Base-by-base conservation (phyloP, 2,888 invertebrate species). In the Resseliella maxima region DNA sequence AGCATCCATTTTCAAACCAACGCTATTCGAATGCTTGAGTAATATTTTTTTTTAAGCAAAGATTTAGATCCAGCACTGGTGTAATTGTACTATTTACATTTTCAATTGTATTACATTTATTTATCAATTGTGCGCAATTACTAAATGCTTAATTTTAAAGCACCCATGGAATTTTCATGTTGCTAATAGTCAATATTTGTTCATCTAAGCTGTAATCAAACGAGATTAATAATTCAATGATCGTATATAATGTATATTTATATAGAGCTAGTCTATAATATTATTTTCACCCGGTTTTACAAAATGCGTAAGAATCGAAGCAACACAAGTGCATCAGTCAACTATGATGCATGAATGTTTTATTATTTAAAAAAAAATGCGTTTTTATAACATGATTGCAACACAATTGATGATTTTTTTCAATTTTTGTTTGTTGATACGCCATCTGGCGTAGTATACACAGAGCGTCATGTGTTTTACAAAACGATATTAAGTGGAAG, bases 51-150 rank as follows among this genome's bases (percentile, higher is more conserved):
- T n/a, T n/a, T n/a, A n/a, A n/a, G n/a, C n/a, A n/a, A n/a, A n/a
- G n/a, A n/a, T n/a, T 12, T 8, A 41, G 12, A 41, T 41, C 41
- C 41, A 41, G 12, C 6, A 41, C 41, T 41, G 5, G 41, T 12
- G 5, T 12, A 8, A 41, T 41, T 41, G 41, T 10, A 50, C 3
- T 50, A 21, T 21, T 21, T 50, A 21, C 50, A 21, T 50, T 24
- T 6, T 24, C 2, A 27, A 72, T 72, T 15, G 72, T 2, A 15
- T 31, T 18, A 72, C 2, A 72, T 31, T 31, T 2, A 72, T 31
- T 72, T 6, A 72, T 31, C 5, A 72, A 72, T 72, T 72, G 72
- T 15, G 72, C 72, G 72, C 72, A 72, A 72, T 72, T 31, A 31
- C 31, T 24, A 6, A 18, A 50, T 50, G 21, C 50, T 18, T 2